Conservation (phyloP, 2,888 invertebrate species). For the Dynastes hyllus region DNA sequence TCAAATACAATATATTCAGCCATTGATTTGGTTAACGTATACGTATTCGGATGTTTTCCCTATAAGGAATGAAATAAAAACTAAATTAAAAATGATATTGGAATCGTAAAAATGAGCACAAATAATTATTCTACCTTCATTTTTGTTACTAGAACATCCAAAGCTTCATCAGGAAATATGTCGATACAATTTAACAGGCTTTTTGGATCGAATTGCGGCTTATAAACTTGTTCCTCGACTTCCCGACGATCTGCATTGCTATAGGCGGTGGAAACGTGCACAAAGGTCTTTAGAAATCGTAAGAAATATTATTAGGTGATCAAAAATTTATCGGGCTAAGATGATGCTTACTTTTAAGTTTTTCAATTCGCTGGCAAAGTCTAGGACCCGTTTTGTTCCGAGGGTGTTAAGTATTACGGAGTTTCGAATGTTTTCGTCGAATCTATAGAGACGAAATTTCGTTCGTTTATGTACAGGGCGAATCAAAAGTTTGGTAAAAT, state of each 20-base stretch:
- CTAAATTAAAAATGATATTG: background rate
- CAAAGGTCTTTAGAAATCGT: slow-evolving; percentile 75
- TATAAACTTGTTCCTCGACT: slow-evolving; percentile 90
- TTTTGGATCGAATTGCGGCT: slow-evolving; percentile 78
- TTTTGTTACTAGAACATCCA: slow-evolving; percentile 75
- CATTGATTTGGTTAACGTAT: slow-evolving; percentile 95
- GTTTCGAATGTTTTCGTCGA: slow-evolving; percentile 91
- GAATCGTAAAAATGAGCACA: background rate
- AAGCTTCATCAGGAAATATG: slow-evolving; percentile 76
- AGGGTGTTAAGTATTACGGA: slow-evolving; percentile 93
- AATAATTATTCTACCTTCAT: slow-evolving; percentile 70
- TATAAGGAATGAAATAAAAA: slow-evolving; percentile 31
- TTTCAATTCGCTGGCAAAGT: slow-evolving; percentile 87
- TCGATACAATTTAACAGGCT: slow-evolving; percentile 77
- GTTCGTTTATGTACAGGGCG: background rate
- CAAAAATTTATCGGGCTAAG: too few species aligned
- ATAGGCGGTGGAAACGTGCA: slow-evolving; percentile 97
- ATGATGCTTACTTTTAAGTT: slow-evolving; percentile 76
- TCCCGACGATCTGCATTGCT: slow-evolving; percentile 91
- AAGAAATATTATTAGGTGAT: background rate
- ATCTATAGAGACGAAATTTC: slow-evolving; percentile 68
- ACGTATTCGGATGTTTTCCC: slow-evolving; percentile 94
- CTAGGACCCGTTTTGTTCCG: slow-evolving; percentile 88
- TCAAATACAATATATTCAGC: slow-evolving; percentile 88
- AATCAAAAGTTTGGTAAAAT: too few species aligned